phyloP scores from a whole-genome alignment of 2,888 invertebrate species.

The Apoda limacodes region DNA sequence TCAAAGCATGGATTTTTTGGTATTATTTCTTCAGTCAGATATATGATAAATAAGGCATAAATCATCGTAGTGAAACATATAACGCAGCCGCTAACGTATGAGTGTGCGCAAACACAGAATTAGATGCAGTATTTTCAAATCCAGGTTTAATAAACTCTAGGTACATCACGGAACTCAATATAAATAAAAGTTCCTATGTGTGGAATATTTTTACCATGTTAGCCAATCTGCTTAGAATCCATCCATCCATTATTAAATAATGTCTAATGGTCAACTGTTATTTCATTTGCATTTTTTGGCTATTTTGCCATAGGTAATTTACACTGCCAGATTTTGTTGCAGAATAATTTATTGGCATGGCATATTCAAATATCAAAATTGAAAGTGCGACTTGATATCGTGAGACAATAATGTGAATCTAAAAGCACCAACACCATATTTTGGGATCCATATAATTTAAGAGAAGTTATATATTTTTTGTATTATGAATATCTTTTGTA shows the following conservation, averaged over 20 bases:
- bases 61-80: constrained; percentile 75
- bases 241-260: constrained; percentile 81
- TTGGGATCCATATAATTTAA: too few species aligned
- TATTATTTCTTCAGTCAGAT: constrained; percentile 78
- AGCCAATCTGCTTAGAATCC: constrained; percentile 87
- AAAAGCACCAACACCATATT: constrained; percentile 92
- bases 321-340: constrained; percentile 99
- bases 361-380: constrained; percentile 90
- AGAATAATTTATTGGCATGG: constrained; percentile 79
- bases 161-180: too few species aligned
- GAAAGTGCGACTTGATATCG: constrained; percentile 84
- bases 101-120: constrained; percentile 67
- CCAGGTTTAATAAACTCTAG: constrained; percentile 76
- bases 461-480: too few species aligned
- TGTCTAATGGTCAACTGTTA: constrained; percentile 35
- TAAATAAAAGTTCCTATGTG: too few species aligned
- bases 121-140: constrained; percentile 29
- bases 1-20: constrained; percentile 59
- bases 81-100: constrained; percentile 76
- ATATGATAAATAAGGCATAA: constrained; percentile 86
- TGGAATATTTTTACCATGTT: constrained; percentile 78
- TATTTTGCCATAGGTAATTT: too few species aligned
- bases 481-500: too few species aligned
- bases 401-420: constrained; percentile 89
- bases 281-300: too few species aligned